Percentiles rank a stretch among this genome's conserved stretches.
These are phyloP conservation scores for Thaumatotibia leucotreta DNA, from an alignment of 1,140 invertebrate species.

Conservation along the genomic window DNA sequence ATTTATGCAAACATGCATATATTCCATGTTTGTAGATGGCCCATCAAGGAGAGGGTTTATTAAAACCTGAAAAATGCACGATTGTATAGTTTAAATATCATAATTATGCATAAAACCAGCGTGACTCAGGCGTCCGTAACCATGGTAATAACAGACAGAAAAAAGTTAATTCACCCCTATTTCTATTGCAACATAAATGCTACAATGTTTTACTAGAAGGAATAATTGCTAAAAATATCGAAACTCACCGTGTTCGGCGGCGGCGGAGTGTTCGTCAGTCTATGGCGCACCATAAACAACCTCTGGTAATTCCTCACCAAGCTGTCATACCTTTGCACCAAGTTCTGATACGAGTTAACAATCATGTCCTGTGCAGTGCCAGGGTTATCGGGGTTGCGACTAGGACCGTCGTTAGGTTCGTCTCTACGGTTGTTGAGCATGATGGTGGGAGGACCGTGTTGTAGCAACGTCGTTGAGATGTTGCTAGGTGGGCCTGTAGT, in stretches of 20 bases:
- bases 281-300: slow-evolving; percentile 65
- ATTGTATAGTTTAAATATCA: too few relatives aligned
- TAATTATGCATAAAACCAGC: too few relatives aligned
- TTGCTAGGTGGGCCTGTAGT: slow-evolving; percentile 23
- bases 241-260: slow-evolving; percentile 49
- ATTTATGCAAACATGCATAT: too few relatives aligned
- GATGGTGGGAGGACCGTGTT: slow-evolving; percentile 24
- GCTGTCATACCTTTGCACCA: slow-evolving; percentile 71
- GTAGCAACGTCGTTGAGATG: slow-evolving; percentile 32
- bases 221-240: background rate
- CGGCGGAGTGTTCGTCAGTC: slow-evolving; percentile 51
- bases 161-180: too few relatives aligned
- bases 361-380: slow-evolving; percentile 61
- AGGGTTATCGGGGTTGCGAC: slow-evolving; percentile 33
- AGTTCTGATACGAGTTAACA: slow-evolving; percentile 67
- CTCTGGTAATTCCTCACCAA: slow-evolving; percentile 70
- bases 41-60: too few relatives aligned
- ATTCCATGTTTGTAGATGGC: too few relatives aligned
- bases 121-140: too few relatives aligned
- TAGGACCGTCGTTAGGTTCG: slow-evolving; percentile 35
- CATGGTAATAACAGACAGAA: too few relatives aligned
- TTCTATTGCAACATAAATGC: too few relatives aligned
- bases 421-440: slow-evolving; percentile 34
- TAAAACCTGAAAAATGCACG: too few relatives aligned
- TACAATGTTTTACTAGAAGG: too few relatives aligned